A percentile compares a stretch with the other conserved stretches of the same genome.
These are phyloP conservation scores for Pandion haliaetus DNA, from an alignment of 2,113 vertebrate genomes.

Conservation along the genomic window DNA sequence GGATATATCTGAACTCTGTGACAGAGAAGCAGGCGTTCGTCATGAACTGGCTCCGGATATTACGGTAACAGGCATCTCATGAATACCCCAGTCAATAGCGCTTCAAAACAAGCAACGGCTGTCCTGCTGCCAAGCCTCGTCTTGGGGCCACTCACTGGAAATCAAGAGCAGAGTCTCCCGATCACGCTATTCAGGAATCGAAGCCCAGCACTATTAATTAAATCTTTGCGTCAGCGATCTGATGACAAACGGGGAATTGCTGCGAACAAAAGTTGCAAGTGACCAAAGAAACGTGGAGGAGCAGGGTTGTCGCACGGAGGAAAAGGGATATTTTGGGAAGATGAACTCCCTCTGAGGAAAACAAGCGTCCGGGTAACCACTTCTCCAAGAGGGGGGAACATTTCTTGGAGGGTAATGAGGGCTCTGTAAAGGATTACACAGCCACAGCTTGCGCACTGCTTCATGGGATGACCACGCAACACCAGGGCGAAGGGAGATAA, in stretches of 20 bases:
- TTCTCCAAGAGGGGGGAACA: neutral
- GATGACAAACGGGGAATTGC: neutral
- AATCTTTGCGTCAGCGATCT: neutral
- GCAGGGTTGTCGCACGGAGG: accelerated
- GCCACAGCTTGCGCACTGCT: neutral
- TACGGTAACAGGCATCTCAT: neutral
- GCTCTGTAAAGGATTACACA: neutral
- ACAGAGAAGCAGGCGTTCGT: neutral
- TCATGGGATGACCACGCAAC: too few species aligned
- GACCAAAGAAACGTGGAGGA: neutral
- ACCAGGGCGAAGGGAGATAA: neutral
- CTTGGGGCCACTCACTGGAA: neutral
- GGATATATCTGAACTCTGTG: neutral
- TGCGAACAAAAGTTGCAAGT: neutral
- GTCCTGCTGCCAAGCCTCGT: neutral
- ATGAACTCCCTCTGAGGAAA: neutral
- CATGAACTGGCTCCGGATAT: neutral
- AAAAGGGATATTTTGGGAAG: neutral
- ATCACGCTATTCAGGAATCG: neutral
- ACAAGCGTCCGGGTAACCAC: neutral
- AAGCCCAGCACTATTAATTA: neutral
- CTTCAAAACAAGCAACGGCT: neutral
- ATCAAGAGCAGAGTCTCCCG: neutral
- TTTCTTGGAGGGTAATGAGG: neutral
- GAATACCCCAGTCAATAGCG: neutral